Evolutionary conservation across 2,113 vertebrate genomes (phyloP), one percentile per base, ranked within the genome.

Genomic region (Callopanchax toddi): DNA sequence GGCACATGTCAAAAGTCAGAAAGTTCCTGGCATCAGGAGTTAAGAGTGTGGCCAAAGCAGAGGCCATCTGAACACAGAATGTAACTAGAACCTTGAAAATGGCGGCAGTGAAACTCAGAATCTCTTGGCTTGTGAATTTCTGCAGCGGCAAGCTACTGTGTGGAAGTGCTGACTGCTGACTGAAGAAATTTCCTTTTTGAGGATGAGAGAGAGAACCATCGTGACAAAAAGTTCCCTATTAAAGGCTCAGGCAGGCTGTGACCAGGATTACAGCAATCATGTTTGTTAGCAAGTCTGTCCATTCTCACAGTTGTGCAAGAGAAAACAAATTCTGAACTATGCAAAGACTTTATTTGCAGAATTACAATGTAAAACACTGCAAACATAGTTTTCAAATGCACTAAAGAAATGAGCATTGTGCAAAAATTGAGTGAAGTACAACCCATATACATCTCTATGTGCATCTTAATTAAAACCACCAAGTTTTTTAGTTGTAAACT

Each of bases 101-200:
- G 78, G 77, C 45, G 51, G 46, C 67, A 20, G 3, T 79, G 75
- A 64, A 85, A 80, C 78, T 86, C 71, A 77, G 72, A 88, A 85
- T 79, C 78, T 91, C 74, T 74, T 87, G 82, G 82, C 80, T 85
- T 22, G 57, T 69, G 68, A 72, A 76, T 77, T 84, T 89, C 78
- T 82, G 79, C 78, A 68, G 82, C 75, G 79, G 81, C 78, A 77
- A 78, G 79, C 76, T 83, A 84, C 85, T 82, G 85, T 86, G 78
- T 52, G 21, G 62, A 84, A 89, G 76, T 86, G 87, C 81, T 87
- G 84, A 86, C 73, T 88, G 87, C 85, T 88, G 85, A 86, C 81
- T 77, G 67, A 49, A 62, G 60, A 74, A 77, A 78, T 87, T 81
- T 82, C 63, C 61, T 72, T 85, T 79, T 83, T 74, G 71, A 64